Conservation (phyloP, 2,888 invertebrate species). For the Tribolium freemani region DNA sequence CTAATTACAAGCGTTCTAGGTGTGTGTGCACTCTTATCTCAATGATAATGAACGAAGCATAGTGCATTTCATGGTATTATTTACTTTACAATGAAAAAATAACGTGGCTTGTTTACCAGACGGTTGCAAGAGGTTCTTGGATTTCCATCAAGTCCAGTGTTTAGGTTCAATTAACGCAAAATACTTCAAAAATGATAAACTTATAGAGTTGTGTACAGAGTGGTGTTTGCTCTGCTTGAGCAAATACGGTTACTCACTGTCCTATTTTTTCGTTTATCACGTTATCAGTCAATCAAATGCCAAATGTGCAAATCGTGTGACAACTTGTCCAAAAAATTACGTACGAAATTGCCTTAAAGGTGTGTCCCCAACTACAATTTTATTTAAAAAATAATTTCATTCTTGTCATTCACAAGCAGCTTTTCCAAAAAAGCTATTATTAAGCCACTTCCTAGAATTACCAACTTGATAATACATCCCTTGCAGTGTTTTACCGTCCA, state of each 20-base stretch:
- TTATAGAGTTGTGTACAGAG: neutral
- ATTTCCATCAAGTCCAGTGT: neutral
- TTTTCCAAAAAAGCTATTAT: neutral
- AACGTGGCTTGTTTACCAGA: neutral
- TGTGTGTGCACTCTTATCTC: neutral
- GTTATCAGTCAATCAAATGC: too few species aligned
- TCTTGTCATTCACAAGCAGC: too few species aligned
- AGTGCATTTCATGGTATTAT: neutral
- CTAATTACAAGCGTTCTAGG: neutral
- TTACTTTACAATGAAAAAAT: neutral
- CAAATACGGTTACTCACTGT: neutral
- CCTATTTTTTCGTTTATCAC: neutral
- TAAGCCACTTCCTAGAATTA: neutral
- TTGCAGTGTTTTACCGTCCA: neutral
- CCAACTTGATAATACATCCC: neutral
- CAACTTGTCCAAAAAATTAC: neutral
- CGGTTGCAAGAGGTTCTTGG: neutral
- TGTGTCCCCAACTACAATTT: neutral
- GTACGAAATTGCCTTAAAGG: neutral
- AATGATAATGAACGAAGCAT: neutral
- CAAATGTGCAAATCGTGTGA: too few species aligned
- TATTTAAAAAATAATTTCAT: too few species aligned
- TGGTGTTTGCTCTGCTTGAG: neutral
- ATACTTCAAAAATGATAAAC: neutral
- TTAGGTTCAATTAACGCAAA: neutral